Percentiles rank a stretch among this genome's conserved stretches.
Conservation (phyloP, 1,140 invertebrate genomes). For the Drepana arcuata region DNA sequence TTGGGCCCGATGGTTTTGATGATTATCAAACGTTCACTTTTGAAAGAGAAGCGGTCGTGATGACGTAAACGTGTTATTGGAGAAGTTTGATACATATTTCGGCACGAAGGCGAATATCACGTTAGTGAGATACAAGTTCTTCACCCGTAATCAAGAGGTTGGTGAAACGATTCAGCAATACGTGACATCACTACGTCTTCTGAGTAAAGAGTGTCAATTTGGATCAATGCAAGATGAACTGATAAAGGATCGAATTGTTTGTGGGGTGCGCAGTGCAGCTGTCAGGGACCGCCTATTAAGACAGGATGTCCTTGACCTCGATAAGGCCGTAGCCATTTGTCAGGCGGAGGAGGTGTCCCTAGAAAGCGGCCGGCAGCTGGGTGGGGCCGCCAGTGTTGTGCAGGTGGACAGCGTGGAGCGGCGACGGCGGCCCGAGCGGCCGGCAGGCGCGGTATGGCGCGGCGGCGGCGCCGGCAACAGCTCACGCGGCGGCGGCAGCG, state of each 20-base stretch:
- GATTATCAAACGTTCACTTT: too few species aligned
- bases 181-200: constrained; percentile 9
- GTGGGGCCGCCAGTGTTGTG: too few species aligned
- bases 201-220: constrained; percentile 14
- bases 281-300: constrained; percentile 13
- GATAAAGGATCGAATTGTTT: constrained; percentile 19
- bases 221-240: constrained; percentile 9
- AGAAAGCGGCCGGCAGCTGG: too few species aligned
- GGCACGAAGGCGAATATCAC: constrained; percentile 5
- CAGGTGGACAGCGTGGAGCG: too few species aligned
- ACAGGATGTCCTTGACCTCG: constrained; percentile 11
- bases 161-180: constrained; percentile 4
- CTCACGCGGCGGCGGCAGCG: too few species aligned
- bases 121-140: constrained; percentile 1
- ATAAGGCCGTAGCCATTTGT: constrained; percentile 17
- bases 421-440: too few species aligned
- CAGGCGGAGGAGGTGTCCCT: constrained; percentile 15
- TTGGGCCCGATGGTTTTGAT: constrained; percentile 5
- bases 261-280: constrained; percentile 7
- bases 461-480: too few species aligned
- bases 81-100: constrained; percentile 4
- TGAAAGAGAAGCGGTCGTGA: constrained; percentile 1
- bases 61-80: constrained; percentile 1
- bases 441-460: too few species aligned
- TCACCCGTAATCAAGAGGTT: constrained; percentile 4